phyloP scores from a whole-genome alignment of 2,113 vertebrate genomes.

The Megalops atlanticus region DNA sequence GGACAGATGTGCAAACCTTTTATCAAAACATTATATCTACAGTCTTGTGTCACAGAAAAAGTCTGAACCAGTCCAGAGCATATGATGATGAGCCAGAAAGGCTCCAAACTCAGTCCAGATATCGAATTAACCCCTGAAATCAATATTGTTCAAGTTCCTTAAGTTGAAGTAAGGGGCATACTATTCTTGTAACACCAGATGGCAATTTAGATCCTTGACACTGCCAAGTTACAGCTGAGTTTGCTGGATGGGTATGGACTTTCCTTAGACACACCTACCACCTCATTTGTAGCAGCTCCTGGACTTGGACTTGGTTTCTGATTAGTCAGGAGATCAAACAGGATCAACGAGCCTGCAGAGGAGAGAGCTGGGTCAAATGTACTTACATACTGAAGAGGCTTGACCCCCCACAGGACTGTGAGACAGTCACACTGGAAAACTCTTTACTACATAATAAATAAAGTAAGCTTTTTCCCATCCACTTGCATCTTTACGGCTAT shows the following conservation, averaged over 20 bases:
- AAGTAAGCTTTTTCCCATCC: too few relatives aligned
- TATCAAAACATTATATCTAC: not conserved
- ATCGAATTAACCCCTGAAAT: too few relatives aligned
- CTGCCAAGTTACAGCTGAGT: not conserved
- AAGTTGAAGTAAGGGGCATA: not conserved
- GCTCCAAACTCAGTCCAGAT: too few relatives aligned
- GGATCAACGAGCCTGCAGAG: conserved; percentile 78
- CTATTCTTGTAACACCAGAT: conserved; percentile 7
- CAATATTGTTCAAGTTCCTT: too few relatives aligned
- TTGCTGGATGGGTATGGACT: not conserved
- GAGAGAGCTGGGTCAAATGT: not conserved
- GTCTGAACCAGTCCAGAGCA: not conserved
- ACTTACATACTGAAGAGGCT: too few relatives aligned
- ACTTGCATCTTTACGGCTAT: too few relatives aligned
- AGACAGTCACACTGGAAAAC: too few relatives aligned
- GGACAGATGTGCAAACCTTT: too few relatives aligned
- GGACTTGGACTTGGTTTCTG: conserved; percentile 67
- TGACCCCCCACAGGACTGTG: too few relatives aligned
- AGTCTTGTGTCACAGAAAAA: not conserved
- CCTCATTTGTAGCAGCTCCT: conserved; percentile 38
- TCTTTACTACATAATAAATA: too few relatives aligned
- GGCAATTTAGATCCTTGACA: not conserved
- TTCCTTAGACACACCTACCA: conserved; percentile 23
- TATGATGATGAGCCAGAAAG: too few relatives aligned
- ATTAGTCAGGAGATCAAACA: conserved; percentile 87